Conservation (phyloP, 2,797 vertebrate genomes). For the Galagoides demidoff region DNA sequence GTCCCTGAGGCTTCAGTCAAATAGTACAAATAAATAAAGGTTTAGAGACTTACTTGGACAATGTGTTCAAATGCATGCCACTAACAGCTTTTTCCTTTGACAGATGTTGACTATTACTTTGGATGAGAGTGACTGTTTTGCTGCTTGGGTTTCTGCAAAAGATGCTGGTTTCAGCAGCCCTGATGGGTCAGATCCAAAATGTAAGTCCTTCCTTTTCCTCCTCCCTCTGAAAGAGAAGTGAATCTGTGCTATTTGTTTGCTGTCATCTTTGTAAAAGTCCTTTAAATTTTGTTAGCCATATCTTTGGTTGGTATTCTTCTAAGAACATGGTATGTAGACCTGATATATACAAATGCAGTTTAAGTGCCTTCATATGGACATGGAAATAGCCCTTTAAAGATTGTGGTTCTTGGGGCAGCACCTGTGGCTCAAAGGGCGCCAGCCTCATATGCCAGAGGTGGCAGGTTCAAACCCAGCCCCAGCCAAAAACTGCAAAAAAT, state of each 20-base stretch:
- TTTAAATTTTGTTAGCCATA: not conserved
- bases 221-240: not conserved
- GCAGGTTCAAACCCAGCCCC: too few relatives aligned
- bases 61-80: not conserved
- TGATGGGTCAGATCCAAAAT: constrained; percentile 98
- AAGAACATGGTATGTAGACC: not conserved
- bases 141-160: constrained; percentile 99
- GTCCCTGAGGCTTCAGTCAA: not conserved
- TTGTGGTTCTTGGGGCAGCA: not conserved
- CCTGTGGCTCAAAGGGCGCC: too few relatives aligned
- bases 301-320: not conserved
- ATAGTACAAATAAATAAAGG: not conserved
- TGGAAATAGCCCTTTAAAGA: not conserved
- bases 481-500: too few relatives aligned
- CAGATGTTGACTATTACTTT: constrained; percentile 99
- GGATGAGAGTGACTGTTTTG: constrained; percentile 99
- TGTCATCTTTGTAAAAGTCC: not conserved
- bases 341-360: not conserved
- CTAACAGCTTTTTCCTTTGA: not conserved
- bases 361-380: not conserved
- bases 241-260: not conserved
- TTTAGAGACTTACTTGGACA: not conserved
- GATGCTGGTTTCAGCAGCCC: constrained; percentile 98
- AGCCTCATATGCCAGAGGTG: too few relatives aligned
- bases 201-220: constrained; percentile 86